Evolutionary conservation across 1,140 invertebrate species (phyloP).

Genomic region (Philaenus spumarius): DNA sequence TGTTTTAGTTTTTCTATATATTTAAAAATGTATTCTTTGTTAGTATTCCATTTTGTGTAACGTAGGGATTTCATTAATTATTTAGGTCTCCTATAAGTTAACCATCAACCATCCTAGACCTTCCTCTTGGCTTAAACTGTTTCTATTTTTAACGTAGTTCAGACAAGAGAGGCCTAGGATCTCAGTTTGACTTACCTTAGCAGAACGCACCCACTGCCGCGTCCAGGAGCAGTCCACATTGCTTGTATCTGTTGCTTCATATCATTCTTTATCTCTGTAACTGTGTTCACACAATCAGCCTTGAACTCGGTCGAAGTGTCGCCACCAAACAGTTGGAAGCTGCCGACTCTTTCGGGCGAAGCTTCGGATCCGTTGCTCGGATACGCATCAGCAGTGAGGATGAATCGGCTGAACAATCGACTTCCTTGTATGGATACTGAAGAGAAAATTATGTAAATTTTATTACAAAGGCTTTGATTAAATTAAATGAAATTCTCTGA

Average conservation of each 20-base stretch:
- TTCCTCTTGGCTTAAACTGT: too few species aligned
- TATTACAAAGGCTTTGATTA: too few species aligned
- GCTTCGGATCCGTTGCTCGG: conserved; percentile 44
- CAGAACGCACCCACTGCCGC: conserved; percentile 77
- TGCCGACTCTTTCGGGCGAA: conserved; percentile 36
- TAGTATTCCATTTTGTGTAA: too few species aligned
- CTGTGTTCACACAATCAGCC: conserved; percentile 79
- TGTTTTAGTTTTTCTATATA: too few species aligned
- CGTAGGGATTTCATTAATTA: too few species aligned
- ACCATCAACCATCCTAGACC: too few species aligned
- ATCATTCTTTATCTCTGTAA: conserved; percentile 58
- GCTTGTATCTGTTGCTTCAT: conserved; percentile 83
- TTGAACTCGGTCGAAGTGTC: conserved; percentile 72
- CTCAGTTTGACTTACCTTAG: conserved; percentile 58
- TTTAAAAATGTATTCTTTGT: too few species aligned
- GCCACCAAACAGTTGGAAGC: conserved; percentile 66
- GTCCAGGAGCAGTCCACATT: conserved; percentile 80
- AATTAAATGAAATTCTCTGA: too few species aligned
- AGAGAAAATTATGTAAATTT: too few species aligned
- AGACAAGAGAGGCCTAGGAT: too few species aligned
- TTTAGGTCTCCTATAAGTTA: too few species aligned
- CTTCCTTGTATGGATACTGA: conserved; percentile 3
- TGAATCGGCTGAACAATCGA: conserved; percentile 46
- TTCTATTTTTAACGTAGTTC: too few species aligned
- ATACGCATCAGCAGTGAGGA: conserved; percentile 65